Percentiles rank a stretch among this genome's conserved stretches.
phyloP scores from a whole-genome alignment of 2,888 invertebrate species.

The Caenorhabditis sinica region DNA sequence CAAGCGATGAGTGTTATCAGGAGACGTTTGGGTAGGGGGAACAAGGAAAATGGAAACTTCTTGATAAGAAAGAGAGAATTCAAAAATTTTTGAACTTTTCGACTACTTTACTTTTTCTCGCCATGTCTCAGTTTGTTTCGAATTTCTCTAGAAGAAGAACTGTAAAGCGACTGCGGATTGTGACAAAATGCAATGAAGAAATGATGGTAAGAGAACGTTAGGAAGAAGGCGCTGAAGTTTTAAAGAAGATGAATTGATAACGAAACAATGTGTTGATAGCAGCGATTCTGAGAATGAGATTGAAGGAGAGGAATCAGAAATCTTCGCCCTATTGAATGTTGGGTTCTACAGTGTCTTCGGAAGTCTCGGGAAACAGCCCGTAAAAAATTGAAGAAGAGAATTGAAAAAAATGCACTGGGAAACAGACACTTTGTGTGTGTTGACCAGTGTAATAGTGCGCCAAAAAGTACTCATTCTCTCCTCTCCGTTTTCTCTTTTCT shows the following conservation, averaged over 20 bases:
- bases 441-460: slow-evolving; percentile 65
- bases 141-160: slow-evolving; percentile 39
- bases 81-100: slow-evolving; percentile 8
- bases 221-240: too few species aligned
- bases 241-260: neutral
- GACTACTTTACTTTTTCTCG: neutral
- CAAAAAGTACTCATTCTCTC: slow-evolving; percentile 51
- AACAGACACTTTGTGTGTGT: slow-evolving; percentile 61
- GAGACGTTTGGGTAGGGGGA: neutral
- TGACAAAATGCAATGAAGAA: slow-evolving; percentile 1
- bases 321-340: too few species aligned
- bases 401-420: slow-evolving; percentile 51
- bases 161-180: slow-evolving; percentile 42
- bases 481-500: slow-evolving; percentile 18
- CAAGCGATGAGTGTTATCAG: slow-evolving; percentile 12
- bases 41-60: neutral
- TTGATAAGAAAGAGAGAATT: slow-evolving; percentile 8
- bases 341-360: neutral
- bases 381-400: neutral
- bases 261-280: slow-evolving; percentile 16
- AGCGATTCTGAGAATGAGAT: neutral
- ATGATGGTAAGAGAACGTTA: too few species aligned
- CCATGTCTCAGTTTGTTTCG: slow-evolving; percentile 23
- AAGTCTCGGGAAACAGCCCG: slow-evolving; percentile 8
- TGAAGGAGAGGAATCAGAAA: neutral